These are phyloP conservation scores for Catajapyx aquilonaris DNA, from an alignment of 1,140 invertebrate species.

Conservation along the genomic window DNA sequence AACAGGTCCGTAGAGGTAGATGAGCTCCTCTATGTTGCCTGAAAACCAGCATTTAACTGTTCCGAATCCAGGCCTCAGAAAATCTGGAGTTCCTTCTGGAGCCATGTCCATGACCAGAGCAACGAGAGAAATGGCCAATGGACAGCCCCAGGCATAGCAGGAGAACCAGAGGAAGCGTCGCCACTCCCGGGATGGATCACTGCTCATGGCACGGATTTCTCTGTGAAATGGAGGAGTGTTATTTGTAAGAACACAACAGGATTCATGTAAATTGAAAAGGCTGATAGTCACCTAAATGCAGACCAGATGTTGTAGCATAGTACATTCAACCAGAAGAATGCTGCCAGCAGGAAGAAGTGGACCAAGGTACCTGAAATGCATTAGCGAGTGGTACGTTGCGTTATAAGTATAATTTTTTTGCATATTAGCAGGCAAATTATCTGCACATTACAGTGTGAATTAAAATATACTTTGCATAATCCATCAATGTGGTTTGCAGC, in stretches of 20 bases:
- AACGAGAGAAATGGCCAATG: slow-evolving; percentile 43
- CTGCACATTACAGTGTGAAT: too few species aligned
- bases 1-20: slow-evolving; percentile 62
- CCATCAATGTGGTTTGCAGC: too few species aligned
- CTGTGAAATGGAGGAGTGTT: slow-evolving; percentile 27
- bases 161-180: slow-evolving; percentile 49
- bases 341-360: slow-evolving; percentile 81
- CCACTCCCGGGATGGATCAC: slow-evolving; percentile 59
- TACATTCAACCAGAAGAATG: slow-evolving; percentile 90
- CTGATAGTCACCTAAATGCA: slow-evolving; percentile 49
- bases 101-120: slow-evolving; percentile 44
- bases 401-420: too few species aligned
- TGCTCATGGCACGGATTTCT: slow-evolving; percentile 53
- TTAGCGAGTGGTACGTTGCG: too few species aligned
- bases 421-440: too few species aligned
- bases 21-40: slow-evolving; percentile 51
- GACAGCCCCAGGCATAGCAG: slow-evolving; percentile 59
- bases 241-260: background rate
- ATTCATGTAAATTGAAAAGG: too few species aligned
- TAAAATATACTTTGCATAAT: too few species aligned
- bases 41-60: slow-evolving; percentile 44
- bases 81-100: slow-evolving; percentile 24
- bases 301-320: slow-evolving; percentile 93
- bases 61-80: slow-evolving; percentile 48
- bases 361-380: slow-evolving; percentile 58